A percentile compares a stretch with the other conserved stretches of the same genome.
phyloP scores from a whole-genome alignment of 2,797 vertebrate species.

The Sebastes jordani region DNA sequence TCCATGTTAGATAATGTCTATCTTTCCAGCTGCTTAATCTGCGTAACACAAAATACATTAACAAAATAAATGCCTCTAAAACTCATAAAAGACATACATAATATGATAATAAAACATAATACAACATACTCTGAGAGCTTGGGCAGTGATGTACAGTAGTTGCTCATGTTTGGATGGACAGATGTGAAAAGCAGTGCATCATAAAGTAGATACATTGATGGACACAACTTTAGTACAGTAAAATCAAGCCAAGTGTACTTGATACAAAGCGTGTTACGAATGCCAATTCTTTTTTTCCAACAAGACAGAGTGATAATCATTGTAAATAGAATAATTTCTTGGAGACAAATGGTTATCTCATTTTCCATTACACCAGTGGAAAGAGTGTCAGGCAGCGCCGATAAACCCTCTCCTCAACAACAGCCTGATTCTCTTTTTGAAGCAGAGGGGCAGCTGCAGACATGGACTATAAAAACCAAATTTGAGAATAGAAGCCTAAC shows the following conservation, averaged over 20 bases:
- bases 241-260: background rate
- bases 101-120: no score
- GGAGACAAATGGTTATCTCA: conserved; percentile 44
- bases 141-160: background rate
- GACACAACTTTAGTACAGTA: background rate
- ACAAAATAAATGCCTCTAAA: background rate
- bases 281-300: conserved; percentile 11
- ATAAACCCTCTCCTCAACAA: conserved; percentile 68
- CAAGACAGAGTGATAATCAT: background rate
- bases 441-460: conserved; percentile 80
- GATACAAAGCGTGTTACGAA: background rate
- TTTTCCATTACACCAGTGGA: conserved; percentile 66
- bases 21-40: conserved; percentile 5
- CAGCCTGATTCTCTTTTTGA: conserved; percentile 76
- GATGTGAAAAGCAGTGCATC: conserved; percentile 13
- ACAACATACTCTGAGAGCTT: background rate
- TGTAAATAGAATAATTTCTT: conserved; percentile 40
- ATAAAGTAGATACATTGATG: background rate
- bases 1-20: background rate
- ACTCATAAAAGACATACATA: background rate
- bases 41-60: background rate
- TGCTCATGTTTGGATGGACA: conserved; percentile 5
- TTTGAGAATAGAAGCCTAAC: conserved; percentile 77
- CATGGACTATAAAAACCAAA: conserved; percentile 80
- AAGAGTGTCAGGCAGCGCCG: conserved; percentile 57